Evolutionary conservation across 2,797 vertebrate species (phyloP), one percentile per base, ranked within the genome.

Genomic region (Simalia tracyae): DNA sequence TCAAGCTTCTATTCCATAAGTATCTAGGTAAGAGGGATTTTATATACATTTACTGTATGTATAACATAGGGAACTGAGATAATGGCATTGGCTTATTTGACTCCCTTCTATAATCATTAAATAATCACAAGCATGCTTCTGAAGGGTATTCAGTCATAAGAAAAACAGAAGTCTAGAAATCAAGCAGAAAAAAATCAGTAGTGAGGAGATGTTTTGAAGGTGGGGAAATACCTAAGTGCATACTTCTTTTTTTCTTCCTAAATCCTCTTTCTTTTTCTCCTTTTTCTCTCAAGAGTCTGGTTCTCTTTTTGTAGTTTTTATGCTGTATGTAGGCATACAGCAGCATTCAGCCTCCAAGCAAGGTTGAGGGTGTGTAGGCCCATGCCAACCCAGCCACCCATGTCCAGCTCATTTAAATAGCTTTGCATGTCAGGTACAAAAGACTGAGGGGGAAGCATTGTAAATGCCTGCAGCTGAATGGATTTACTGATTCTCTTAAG

Each of bases 1-100:
- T 92, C 88, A 92, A 66, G 42, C 60, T 66, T 84, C 36, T 36
- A 88, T 59, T 92, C 84, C 54, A 64, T 31, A n/a, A 31, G 9
- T 60, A 87, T 60, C 15, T 86, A 88, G 81, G 22, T 36, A n/a
- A 42, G 61, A 84, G 42, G 28, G 24, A 26, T 26, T 59, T 59
- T 84, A 56, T 46, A 31, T 54, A 68, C 19, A 50, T 54, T 54
- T 54, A 54, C 50, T 7, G 7, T 1, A 8, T 54, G 50, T 54
- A 50, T 19, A 57, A 84, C 54, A 24, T 59, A 72, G 57, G 54
- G n/a, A 68, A 60, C 6, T 22, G n/a, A 15, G 42, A 42, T 46
- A 17, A 76, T 19, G 50, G 36, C 84, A 42, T 64, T 66, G 57
- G 50, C 26, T 50, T 61, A 68, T 24, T 24, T 36, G 54, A 86